A percentile compares a stretch with the other conserved stretches of the same genome.
phyloP scores from a whole-genome alignment of 2,113 vertebrate species.

The Nothoprocta perdicaria region DNA sequence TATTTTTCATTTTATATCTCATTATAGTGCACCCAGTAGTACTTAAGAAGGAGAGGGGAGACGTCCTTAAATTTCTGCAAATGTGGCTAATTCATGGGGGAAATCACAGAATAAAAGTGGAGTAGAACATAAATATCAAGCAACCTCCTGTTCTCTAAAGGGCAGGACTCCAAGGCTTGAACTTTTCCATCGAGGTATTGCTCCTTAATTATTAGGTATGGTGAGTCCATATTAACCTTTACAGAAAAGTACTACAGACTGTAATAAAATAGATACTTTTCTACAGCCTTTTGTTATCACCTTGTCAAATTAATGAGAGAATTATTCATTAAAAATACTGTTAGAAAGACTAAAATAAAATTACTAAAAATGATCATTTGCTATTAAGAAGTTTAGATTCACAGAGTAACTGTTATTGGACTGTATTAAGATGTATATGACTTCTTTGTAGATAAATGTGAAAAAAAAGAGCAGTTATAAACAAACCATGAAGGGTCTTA shows the following conservation, averaged over 20 bases:
- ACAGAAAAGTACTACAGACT: neutral
- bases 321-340: neutral
- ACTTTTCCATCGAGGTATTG: neutral
- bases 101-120: neutral
- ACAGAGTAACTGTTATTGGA: neutral
- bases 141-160: neutral
- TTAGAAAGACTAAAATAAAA: neutral
- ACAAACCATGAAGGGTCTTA: neutral
- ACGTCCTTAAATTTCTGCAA: neutral
- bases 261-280: neutral
- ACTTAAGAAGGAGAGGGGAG: neutral
- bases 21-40: neutral
- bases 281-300: constrained; percentile 18
- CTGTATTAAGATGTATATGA: neutral
- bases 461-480: neutral
- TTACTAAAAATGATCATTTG: neutral
- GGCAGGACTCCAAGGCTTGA: neutral
- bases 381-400: constrained; percentile 12
- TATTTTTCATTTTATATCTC: constrained; percentile 8
- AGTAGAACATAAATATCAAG: neutral
- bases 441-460: neutral
- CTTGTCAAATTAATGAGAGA: constrained; percentile 30
- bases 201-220: neutral
- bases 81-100: neutral
- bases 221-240: constrained; percentile 24